phyloP scores from a whole-genome alignment of 2,113 vertebrate genomes.

The Crotalus helleri region DNA sequence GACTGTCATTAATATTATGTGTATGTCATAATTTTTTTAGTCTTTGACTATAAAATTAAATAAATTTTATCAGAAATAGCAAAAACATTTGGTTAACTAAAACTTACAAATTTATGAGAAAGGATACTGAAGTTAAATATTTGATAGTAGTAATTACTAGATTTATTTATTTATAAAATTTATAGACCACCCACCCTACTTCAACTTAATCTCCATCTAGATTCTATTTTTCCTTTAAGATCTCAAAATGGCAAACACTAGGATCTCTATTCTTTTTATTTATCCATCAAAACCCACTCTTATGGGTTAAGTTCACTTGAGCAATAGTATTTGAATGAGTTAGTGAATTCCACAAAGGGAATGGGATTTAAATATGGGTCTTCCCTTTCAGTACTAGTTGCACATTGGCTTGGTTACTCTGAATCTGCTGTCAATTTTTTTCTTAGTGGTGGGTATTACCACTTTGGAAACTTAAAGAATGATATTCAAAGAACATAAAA shows the following conservation, averaged over 20 bases:
- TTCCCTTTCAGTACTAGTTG: not conserved
- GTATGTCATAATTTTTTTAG: too few species aligned
- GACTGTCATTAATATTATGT: not conserved
- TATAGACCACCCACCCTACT: too few species aligned
- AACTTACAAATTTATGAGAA: not conserved
- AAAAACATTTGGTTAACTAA: not conserved
- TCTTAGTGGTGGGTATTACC: not conserved
- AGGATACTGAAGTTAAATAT: not conserved
- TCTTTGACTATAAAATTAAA: too few species aligned
- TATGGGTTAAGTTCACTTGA: not conserved
- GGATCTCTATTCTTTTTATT: not conserved
- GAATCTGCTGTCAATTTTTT: not conserved
- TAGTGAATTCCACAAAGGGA: not conserved
- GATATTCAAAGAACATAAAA: not conserved
- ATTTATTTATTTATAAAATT: too few species aligned
- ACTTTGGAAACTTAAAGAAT: not conserved
- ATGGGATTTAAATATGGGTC: not conserved
- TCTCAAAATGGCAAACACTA: not conserved
- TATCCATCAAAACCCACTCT: not conserved
- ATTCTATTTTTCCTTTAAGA: not conserved
- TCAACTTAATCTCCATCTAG: not conserved
- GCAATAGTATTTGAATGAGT: not conserved
- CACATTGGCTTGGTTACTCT: not conserved
- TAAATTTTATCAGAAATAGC: not conserved
- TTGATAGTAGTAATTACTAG: not conserved